Percentiles rank a stretch among this genome's conserved stretches.
phyloP scores from a whole-genome alignment of 2,888 invertebrate genomes.

The Thelaira solivaga region DNA sequence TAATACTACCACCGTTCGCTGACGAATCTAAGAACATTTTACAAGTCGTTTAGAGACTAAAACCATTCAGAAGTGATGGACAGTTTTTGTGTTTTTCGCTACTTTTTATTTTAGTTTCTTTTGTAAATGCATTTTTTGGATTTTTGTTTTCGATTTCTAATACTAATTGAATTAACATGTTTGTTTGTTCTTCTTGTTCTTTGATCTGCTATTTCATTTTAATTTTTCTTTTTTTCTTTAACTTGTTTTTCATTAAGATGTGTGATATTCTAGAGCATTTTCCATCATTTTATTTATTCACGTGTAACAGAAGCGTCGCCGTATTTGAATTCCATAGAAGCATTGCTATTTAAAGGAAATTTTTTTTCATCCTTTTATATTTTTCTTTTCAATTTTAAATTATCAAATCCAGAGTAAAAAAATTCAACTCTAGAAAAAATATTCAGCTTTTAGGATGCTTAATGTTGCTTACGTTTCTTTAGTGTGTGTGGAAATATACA shows the following conservation, averaged over 20 bases:
- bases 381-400: no score
- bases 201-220: not conserved
- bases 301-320: conserved; percentile 17
- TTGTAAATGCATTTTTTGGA: conserved; percentile 34
- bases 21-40: conserved; percentile 58
- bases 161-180: conserved; percentile 62
- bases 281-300: not conserved
- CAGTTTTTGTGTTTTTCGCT: conserved; percentile 22
- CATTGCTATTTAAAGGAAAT: not conserved
- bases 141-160: conserved; percentile 38
- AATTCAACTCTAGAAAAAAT: no score
- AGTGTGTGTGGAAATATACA: no score
- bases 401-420: no score
- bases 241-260: conserved; percentile 4
- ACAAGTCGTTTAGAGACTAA: conserved; percentile 19
- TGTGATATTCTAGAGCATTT: conserved; percentile 24
- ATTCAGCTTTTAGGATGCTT: no score
- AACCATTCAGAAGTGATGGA: conserved; percentile 8
- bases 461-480: no score
- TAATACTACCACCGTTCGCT: conserved; percentile 48
- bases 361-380: no score
- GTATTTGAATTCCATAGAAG: not conserved
- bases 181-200: conserved; percentile 24
- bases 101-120: conserved; percentile 18
- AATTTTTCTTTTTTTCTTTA: conserved; percentile 9